Evolutionary conservation across 2,113 vertebrate genomes (phyloP).

Genomic region (Boulengeromyrus knoepffleri): DNA sequence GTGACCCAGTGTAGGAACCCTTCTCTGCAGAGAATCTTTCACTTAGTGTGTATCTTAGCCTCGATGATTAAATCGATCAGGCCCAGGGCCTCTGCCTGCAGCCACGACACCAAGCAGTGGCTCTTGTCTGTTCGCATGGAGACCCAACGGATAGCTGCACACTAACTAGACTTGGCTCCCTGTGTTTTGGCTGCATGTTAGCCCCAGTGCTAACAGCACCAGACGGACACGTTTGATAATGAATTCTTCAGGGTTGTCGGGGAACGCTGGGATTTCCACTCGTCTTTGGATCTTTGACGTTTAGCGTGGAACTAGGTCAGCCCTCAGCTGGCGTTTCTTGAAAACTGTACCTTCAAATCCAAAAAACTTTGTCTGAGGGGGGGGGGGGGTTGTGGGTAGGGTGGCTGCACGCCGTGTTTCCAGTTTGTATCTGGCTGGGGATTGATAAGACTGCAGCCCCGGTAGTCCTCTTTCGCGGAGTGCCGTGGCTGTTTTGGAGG

Average conservation of each 20-base stretch:
- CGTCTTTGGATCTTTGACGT: background rate
- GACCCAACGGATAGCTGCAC: background rate
- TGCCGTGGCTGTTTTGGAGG: conserved; percentile 33
- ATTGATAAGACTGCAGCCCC: conserved; percentile 61
- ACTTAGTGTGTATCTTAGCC: background rate
- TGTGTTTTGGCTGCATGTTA: background rate
- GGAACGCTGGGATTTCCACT: background rate
- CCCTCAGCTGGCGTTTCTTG: background rate
- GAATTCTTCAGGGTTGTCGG: background rate
- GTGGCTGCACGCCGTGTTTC: conserved; percentile 37
- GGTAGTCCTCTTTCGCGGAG: background rate
- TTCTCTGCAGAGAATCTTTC: background rate
- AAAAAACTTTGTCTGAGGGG: background rate
- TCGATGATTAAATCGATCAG: background rate
- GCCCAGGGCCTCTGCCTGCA: background rate
- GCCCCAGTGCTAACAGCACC: background rate
- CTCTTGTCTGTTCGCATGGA: background rate
- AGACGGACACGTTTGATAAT: background rate
- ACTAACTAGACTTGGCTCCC: background rate
- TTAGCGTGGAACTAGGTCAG: background rate
- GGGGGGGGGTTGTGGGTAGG: background rate
- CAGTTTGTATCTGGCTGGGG: conserved; percentile 58
- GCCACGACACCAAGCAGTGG: background rate
- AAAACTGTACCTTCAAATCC: background rate
- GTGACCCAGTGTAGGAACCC: background rate